Evolutionary conservation across 2,888 invertebrate genomes (phyloP).

Genomic region (Drosophila anomelani): DNA sequence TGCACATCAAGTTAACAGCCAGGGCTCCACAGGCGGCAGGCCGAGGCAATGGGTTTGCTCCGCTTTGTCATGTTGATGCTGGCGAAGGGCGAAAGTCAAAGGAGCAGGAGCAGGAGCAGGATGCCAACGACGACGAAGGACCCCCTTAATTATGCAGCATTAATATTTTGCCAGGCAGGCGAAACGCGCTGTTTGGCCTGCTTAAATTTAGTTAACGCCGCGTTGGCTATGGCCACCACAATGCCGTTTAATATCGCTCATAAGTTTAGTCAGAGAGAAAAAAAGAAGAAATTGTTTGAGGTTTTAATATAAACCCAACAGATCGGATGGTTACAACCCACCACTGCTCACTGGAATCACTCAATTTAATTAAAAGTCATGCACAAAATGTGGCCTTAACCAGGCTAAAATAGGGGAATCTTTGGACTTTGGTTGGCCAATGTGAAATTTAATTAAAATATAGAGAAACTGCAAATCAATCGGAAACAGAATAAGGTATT

Average conservation of each 20-base stretch:
- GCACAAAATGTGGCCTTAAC: slow-evolving; percentile 16
- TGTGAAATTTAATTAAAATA: slow-evolving; percentile 29
- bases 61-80: slow-evolving; percentile 36
- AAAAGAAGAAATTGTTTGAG: slow-evolving; percentile 38
- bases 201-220: slow-evolving; percentile 64
- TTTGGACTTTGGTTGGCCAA: not conserved
- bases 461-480: slow-evolving; percentile 5
- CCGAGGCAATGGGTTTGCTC: not conserved
- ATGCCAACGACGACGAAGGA: slow-evolving; percentile 23
- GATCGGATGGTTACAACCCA: slow-evolving; percentile 11
- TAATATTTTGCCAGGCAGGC: slow-evolving; percentile 72
- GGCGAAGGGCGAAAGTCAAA: slow-evolving; percentile 16
- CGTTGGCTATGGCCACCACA: slow-evolving; percentile 42
- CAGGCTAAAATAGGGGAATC: not conserved
- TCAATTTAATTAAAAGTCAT: slow-evolving; percentile 65
- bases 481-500: not conserved
- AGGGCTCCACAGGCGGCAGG: slow-evolving; percentile 2
- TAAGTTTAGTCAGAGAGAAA: slow-evolving; percentile 8
- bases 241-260: slow-evolving; percentile 50
- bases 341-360: slow-evolving; percentile 48
- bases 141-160: slow-evolving; percentile 69
- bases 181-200: slow-evolving; percentile 49
- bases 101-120: not conserved
- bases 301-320: slow-evolving; percentile 35
- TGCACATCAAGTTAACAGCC: slow-evolving; percentile 35